Conservation (phyloP, 2,113 vertebrate genomes). For the Sinocyclocheilus maitianheensis region DNA sequence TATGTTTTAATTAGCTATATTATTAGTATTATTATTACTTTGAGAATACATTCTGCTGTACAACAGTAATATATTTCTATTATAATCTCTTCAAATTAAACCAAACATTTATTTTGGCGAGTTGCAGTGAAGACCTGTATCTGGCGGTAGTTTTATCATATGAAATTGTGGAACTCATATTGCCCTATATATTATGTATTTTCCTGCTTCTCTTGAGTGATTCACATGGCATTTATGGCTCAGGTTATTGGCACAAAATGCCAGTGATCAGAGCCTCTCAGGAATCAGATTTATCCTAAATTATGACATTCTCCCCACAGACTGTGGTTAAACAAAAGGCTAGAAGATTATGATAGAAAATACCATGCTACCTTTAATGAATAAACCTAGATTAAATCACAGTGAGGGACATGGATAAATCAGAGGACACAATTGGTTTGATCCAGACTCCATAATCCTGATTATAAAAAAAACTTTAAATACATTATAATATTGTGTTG, state of each 20-base stretch:
- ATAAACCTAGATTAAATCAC: not conserved
- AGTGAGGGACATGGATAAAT: not conserved
- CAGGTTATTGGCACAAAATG: not conserved
- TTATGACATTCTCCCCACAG: not conserved
- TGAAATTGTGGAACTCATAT: too few species aligned
- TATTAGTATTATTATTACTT: too few species aligned
- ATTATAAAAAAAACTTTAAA: not conserved
- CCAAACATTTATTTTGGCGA: too few species aligned
- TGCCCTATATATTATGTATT: not conserved
- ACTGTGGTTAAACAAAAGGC: constrained; percentile 22
- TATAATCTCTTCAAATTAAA: too few species aligned
- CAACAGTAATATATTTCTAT: too few species aligned
- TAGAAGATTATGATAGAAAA: constrained; percentile 13
- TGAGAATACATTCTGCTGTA: too few species aligned
- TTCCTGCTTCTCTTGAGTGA: not conserved
- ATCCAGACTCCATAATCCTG: not conserved
- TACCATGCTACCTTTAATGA: constrained; percentile 1
- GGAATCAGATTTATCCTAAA: constrained; percentile 16
- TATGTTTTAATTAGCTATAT: too few species aligned
- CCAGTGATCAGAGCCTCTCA: constrained; percentile 4
- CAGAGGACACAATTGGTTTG: not conserved
- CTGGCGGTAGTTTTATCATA: too few species aligned
- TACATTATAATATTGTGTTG: not conserved
- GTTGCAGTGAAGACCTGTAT: too few species aligned
- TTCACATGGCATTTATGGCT: not conserved